Base-by-base conservation (phyloP, 2,888 invertebrate genomes). In the Agrochola lota region DNA sequence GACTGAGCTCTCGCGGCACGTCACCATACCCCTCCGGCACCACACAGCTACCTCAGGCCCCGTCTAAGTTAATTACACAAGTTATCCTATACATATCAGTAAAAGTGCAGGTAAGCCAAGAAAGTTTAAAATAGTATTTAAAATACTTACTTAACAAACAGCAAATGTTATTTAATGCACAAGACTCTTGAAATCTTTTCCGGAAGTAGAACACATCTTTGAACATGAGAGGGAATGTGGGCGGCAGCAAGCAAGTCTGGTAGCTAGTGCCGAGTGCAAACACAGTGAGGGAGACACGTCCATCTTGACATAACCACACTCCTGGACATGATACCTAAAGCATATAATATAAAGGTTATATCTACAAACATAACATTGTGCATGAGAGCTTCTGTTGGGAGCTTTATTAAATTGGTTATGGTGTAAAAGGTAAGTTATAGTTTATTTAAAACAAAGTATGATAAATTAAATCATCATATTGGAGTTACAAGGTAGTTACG, bases 261-360 rank as follows among this genome's bases (percentile, higher is more conserved):
- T 97, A 97, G 88, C 97, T 97, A 55, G 97, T 97, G 63, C 98
- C 98, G 67, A 98, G 96, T 72, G 98, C 97, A 86, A 97, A 97
- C 59, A 98, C 96, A 83, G 97, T 97, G 46, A 98, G 95, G 12
- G 98, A 98, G 15, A 98, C 97, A 90, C 97, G 97, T n/a, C 98
- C 98, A 93, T 98, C 98, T 82, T 98, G 98, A 90, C 98, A 98
- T 52, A 98, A 95, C 98, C 98, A 98, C 23, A 98, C 98, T 55
- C 98, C 98, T n/a, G 98, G 98, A 93, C 98, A 98, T 77, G 98
- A 97, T 49, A 98, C 97, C 98, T 98, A 88, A 15, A 0, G 3
- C 93, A 69, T 57, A 68, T 35, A 57, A 68, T 23, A 26, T 12
- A 20, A 35, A 59, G 12, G 20, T 62, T 52, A 64, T 52, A 30